These are phyloP conservation scores for Clusia tigrina DNA, from an alignment of 2,888 invertebrate genomes.

Conservation along the genomic window DNA sequence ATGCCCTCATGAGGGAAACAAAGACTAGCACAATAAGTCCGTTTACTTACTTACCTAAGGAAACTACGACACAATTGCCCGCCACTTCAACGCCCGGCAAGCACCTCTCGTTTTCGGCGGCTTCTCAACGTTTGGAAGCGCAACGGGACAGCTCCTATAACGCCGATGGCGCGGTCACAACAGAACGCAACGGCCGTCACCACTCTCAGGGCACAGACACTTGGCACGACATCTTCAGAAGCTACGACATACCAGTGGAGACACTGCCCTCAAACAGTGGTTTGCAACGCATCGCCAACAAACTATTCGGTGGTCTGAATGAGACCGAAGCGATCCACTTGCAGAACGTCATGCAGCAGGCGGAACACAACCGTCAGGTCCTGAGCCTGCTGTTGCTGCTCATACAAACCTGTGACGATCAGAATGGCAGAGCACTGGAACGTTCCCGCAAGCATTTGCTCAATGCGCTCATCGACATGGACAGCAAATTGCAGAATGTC, in stretches of 20 bases:
- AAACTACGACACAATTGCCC: slow-evolving; percentile 53
- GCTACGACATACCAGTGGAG: slow-evolving; percentile 67
- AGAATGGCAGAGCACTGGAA: slow-evolving; percentile 75
- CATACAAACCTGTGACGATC: slow-evolving; percentile 80
- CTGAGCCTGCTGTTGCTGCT: slow-evolving; percentile 76
- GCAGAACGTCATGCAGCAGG: slow-evolving; percentile 83
- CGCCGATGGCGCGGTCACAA: background rate
- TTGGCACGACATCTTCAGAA: slow-evolving; percentile 65
- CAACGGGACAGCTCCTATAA: background rate
- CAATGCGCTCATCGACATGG: slow-evolving; percentile 74
- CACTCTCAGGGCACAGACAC: slow-evolving; percentile 36
- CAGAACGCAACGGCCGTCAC: slow-evolving; percentile 11
- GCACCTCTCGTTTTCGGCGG: slow-evolving; percentile 13
- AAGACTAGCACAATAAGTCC: slow-evolving; percentile 59
- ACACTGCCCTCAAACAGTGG: slow-evolving; percentile 70
- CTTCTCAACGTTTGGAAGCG: background rate
- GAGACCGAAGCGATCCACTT: slow-evolving; percentile 77
- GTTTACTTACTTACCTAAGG: slow-evolving; percentile 52
- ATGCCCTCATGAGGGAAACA: slow-evolving; percentile 67
- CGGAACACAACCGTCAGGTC: slow-evolving; percentile 78
- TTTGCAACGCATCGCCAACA: slow-evolving; percentile 75
- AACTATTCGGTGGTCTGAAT: slow-evolving; percentile 79
- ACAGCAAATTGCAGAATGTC: slow-evolving; percentile 58
- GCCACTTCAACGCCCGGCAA: slow-evolving; percentile 15
- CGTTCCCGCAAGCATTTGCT: slow-evolving; percentile 74